A percentile compares a stretch with the other conserved stretches of the same genome.
Conservation (phyloP, 1,140 invertebrate species). For the Drosophila melanogaster region Release_6_plus_ISO1_MT NT_037436.4:19551001-19551500, state of each 20-base stretch:
- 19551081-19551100: too few relatives aligned
- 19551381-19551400: slow-evolving; percentile 89
- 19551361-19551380: slow-evolving; percentile 85
- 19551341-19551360: background rate
- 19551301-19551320: slow-evolving; percentile 81
- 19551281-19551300: slow-evolving; percentile 89
- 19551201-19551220: slow-evolving; percentile 88
- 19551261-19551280: slow-evolving; percentile 86
- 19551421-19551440: slow-evolving; percentile 46
- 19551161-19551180: slow-evolving; percentile 88
- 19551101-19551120: background rate
- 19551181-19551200: slow-evolving; percentile 89
- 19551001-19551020: slow-evolving; percentile 89
- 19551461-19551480: slow-evolving; percentile 86
- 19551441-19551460: slow-evolving; percentile 85
- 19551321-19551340: too few relatives aligned
- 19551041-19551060: slow-evolving; percentile 89
- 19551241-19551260: slow-evolving; percentile 84
- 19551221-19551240: slow-evolving; percentile 87
- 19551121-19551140: slow-evolving; percentile 70
- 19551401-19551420: slow-evolving; percentile 87
- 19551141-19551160: slow-evolving; percentile 70
- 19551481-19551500: slow-evolving; percentile 88
- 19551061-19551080: slow-evolving; percentile 86
- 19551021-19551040: slow-evolving; percentile 89